Base-by-base conservation (phyloP, 2,888 invertebrate species). In the Chorisops tibialis region DNA sequence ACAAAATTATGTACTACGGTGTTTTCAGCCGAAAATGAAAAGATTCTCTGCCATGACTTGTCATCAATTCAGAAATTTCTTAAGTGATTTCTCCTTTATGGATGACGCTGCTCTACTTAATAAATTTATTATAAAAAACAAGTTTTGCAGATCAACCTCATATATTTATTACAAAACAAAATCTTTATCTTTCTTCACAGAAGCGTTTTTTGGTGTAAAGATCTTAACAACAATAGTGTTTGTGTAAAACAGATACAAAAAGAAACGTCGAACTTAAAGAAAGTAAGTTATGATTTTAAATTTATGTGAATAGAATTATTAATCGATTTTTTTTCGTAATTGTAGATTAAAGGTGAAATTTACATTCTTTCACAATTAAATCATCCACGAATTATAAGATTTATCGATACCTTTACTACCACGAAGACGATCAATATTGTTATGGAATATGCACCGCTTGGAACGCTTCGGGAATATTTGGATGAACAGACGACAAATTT, bases 311-410 rank as follows among this genome's bases (percentile, higher is more conserved):
- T n/a, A n/a, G 14, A 19, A 11, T 5, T n/a, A 18, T 47, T 24
- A 51, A 47, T 19, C 5, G 18, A 18, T 47, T 30, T 30, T 21
- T 24, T 2, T n/a, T n/a, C 12, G n/a, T 4, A 21, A n/a, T 47
- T 48, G 11, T 21, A 60, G 60, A 24, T 39, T 16, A 61, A 61
- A 22, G 1, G 22, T 14, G 61, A 59, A 71, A 69, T 76, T 3
- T 74, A 76, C 61, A 77, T 78, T 1, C 71, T 77, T 22, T 75
- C 75, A 0, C 76, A 77, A 63, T 65, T 78, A 2, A 71, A 70
- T 1, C 77, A 77, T 65, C 77, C 77, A 4, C 69, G 74, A 52
- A 74, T 77, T 22, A 72, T 78, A 11, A 67, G 70, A 39, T 77
- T 74, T 45, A 67, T 75, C 50, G 73, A 74, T 19, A 71, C 69